These are phyloP conservation scores for Drosophila emarginata DNA, from an alignment of 2,888 invertebrate species.

Conservation along the genomic window DNA sequence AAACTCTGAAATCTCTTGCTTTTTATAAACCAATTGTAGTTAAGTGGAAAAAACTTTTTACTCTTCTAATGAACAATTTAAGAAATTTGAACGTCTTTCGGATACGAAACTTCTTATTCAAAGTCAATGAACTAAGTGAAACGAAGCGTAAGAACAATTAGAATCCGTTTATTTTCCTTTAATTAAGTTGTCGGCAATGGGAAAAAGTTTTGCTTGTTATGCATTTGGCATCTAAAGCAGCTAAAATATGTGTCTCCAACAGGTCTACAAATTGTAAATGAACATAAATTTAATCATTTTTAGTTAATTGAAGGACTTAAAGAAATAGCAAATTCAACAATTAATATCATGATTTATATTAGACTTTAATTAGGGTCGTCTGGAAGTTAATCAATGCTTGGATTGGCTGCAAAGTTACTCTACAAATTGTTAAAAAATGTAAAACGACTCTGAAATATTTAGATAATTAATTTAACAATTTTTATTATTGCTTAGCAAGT, in stretches of 20 bases:
- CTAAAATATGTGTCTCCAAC: not conserved
- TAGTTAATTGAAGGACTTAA: not conserved
- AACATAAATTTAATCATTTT: not conserved
- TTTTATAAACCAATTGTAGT: not conserved
- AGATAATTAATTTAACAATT: too few species aligned
- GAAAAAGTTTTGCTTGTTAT: constrained; percentile 3
- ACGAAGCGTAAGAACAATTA: not conserved
- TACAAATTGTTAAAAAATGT: too few species aligned
- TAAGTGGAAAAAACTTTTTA: not conserved
- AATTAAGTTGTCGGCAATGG: constrained; percentile 8
- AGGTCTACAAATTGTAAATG: not conserved
- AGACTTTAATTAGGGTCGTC: not conserved
- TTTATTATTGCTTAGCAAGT: too few species aligned
- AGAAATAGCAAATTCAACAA: not conserved
- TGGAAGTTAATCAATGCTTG: too few species aligned
- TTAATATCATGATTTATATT: not conserved
- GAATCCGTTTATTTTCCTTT: constrained; percentile 2
- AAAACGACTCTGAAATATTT: too few species aligned
- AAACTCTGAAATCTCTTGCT: not conserved
- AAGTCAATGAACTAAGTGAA: constrained; percentile 6
- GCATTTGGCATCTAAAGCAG: constrained; percentile 1
- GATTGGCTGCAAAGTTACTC: too few species aligned
- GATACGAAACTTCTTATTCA: not conserved
- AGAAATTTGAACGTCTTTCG: not conserved
- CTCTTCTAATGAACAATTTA: not conserved